phyloP scores from a whole-genome alignment of 2,888 invertebrate species.

The Cantharis rufa region DNA sequence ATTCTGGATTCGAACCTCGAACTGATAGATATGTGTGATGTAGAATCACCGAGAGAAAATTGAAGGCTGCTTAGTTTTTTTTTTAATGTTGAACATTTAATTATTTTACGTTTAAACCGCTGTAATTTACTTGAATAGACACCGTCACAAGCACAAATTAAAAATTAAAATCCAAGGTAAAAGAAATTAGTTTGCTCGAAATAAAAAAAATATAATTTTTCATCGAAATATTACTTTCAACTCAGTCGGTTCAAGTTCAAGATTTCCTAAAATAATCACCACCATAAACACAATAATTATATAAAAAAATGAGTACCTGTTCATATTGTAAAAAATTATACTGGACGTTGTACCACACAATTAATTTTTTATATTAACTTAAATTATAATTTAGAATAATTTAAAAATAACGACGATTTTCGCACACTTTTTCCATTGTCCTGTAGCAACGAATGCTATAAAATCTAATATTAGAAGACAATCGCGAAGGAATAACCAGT shows the following conservation, averaged over 20 bases:
- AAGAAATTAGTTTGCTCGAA: background rate
- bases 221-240: background rate
- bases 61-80: background rate
- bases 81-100: background rate
- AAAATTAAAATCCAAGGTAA: background rate
- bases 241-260: background rate
- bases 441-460: background rate
- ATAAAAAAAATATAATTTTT: background rate
- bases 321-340: background rate
- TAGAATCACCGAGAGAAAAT: no score
- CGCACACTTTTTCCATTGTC: background rate
- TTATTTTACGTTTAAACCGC: background rate
- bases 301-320: background rate
- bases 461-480: background rate
- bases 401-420: background rate
- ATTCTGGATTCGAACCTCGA: no score
- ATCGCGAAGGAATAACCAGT: background rate
- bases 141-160: background rate
- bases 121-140: background rate
- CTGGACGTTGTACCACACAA: background rate
- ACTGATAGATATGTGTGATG: no score
- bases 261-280: background rate
- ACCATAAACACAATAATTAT: background rate
- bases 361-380: background rate
- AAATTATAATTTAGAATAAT: background rate